Evolutionary conservation across 1,140 invertebrate species (phyloP).

Genomic region (Hyphantria cunea): DNA sequence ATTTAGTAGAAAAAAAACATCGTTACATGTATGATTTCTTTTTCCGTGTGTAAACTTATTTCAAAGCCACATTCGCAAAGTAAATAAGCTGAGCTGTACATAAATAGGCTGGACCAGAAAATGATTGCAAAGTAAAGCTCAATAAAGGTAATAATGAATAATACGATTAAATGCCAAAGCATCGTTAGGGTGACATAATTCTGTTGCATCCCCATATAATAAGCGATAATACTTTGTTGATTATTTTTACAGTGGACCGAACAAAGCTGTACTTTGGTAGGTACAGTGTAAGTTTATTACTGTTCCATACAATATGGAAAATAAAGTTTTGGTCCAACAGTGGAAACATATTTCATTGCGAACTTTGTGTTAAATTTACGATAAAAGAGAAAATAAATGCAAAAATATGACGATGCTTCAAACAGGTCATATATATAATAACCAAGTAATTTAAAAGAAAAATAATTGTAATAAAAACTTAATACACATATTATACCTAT

Average conservation of each 20-base stretch:
- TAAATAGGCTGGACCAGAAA: background rate
- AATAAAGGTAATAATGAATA: conserved; percentile 37
- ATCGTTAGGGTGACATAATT: conserved; percentile 44
- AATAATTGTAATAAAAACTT: too few relatives aligned
- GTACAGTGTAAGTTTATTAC: conserved; percentile 2
- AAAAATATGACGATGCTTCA: too few relatives aligned
- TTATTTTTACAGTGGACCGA: conserved; percentile 43
- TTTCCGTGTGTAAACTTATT: too few relatives aligned
- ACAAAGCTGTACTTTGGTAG: background rate
- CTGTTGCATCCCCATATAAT: conserved; percentile 46
- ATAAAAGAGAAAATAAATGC: too few relatives aligned
- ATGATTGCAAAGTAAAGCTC: background rate
- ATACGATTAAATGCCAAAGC: conserved; percentile 41
- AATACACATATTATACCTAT: too few relatives aligned
- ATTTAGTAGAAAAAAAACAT: too few relatives aligned
- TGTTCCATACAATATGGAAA: background rate
- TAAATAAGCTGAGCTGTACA: background rate
- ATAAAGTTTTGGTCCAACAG: background rate
- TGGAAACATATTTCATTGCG: background rate
- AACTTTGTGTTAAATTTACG: too few relatives aligned
- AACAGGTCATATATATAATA: too few relatives aligned
- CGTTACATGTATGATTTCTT: too few relatives aligned
- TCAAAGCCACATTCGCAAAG: too few relatives aligned
- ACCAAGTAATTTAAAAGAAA: too few relatives aligned
- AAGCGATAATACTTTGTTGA: conserved; percentile 37